phyloP scores from a whole-genome alignment of 2,797 vertebrate genomes.

The Phrynocephalus forsythii region DNA sequence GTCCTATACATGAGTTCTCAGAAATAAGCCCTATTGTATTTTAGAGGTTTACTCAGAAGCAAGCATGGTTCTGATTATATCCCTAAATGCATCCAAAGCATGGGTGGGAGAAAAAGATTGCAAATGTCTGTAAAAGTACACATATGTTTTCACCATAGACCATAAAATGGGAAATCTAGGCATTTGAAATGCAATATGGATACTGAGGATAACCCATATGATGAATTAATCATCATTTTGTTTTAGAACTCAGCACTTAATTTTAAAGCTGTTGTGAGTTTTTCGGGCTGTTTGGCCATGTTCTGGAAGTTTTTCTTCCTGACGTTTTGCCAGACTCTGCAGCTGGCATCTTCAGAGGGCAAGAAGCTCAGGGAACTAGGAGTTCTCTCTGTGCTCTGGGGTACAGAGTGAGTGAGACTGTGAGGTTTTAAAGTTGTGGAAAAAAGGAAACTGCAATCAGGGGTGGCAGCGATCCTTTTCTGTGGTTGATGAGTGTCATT shows the following conservation, averaged over 20 bases:
- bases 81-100: not conserved
- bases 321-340: too few species aligned
- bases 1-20: not conserved
- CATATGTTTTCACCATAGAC: not conserved
- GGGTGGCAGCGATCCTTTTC: too few species aligned
- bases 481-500: too few species aligned
- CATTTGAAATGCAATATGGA: not conserved
- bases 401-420: too few species aligned
- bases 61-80: not conserved
- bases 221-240: not conserved
- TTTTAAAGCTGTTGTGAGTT: too few species aligned
- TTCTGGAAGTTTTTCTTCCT: too few species aligned
- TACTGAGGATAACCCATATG: not conserved
- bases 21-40: not conserved
- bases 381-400: too few species aligned
- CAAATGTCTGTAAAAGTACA: not conserved
- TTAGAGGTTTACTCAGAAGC: not conserved
- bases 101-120: not conserved
- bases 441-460: too few species aligned
- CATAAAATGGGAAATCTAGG: not conserved
- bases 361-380: too few species aligned
- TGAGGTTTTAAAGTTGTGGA: too few species aligned
- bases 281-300: too few species aligned
- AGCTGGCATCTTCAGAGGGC: too few species aligned
- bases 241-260: not conserved